Conservation (phyloP, 2,797 vertebrate species). For the Spondyliosoma cantharus region DNA sequence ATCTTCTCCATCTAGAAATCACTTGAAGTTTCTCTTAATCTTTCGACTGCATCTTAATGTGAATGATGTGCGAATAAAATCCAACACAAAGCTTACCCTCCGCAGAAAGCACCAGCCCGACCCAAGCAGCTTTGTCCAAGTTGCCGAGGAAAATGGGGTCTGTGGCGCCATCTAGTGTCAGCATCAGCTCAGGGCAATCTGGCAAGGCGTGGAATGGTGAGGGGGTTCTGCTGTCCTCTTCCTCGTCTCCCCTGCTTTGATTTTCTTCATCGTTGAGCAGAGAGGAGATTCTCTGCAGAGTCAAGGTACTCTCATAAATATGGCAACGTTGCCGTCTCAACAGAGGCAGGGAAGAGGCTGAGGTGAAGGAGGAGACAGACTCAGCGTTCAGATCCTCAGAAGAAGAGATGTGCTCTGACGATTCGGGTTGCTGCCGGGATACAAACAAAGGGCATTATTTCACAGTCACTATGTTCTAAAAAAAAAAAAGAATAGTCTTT, state of each 20-base stretch:
- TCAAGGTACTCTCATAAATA: slow-evolving; percentile 49
- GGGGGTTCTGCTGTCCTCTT: slow-evolving; percentile 20
- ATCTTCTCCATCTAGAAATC: slow-evolving; percentile 25
- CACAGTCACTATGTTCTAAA: background rate
- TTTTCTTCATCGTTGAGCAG: slow-evolving; percentile 51
- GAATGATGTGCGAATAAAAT: slow-evolving; percentile 7
- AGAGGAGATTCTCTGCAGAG: slow-evolving; percentile 64
- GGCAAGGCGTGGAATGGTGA: background rate
- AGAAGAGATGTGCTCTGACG: slow-evolving; percentile 30
- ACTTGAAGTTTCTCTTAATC: background rate
- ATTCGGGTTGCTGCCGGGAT: slow-evolving; percentile 27
- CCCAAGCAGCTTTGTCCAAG: slow-evolving; percentile 31
- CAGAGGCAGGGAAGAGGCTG: slow-evolving; percentile 50
- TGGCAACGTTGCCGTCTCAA: slow-evolving; percentile 17
- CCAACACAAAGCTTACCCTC: slow-evolving; percentile 31
- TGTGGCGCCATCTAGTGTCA: slow-evolving; percentile 69
- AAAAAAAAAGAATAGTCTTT: background rate
- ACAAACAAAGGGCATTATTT: background rate
- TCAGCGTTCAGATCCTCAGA: slow-evolving; percentile 41
- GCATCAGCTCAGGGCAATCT: slow-evolving; percentile 33
- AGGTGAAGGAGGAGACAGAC: slow-evolving; percentile 52
- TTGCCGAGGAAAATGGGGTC: slow-evolving; percentile 25
- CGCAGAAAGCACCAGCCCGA: slow-evolving; percentile 36
- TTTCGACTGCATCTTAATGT: background rate
- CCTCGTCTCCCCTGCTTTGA: slow-evolving; percentile 41